Evolutionary conservation across 2,888 invertebrate genomes (phyloP).

Genomic region (Neelides folsomi): DNA sequence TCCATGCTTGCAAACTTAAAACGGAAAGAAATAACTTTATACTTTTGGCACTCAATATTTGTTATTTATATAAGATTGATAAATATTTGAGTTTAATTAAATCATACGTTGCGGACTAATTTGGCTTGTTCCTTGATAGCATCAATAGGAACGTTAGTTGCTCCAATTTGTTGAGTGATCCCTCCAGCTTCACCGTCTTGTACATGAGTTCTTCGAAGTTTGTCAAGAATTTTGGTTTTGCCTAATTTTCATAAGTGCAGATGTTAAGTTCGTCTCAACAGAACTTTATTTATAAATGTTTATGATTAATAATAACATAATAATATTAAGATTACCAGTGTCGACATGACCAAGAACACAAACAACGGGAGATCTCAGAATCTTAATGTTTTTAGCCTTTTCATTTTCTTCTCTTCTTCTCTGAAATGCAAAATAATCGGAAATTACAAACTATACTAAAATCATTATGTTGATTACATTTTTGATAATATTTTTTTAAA

Average conservation of each 20-base stretch:
- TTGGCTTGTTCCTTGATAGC: slow-evolving; percentile 89
- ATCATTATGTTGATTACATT: not conserved
- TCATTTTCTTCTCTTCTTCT: slow-evolving; percentile 57
- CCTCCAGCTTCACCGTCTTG: slow-evolving; percentile 97
- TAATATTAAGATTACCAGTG: slow-evolving; percentile 68
- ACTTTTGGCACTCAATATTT: not conserved
- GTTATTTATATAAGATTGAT: no score
- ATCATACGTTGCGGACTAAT: slow-evolving; percentile 75
- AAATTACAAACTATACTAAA: no score
- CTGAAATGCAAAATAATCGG: slow-evolving; percentile 36
- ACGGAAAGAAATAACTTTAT: no score
- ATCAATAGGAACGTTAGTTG: slow-evolving; percentile 94
- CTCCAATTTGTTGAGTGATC: slow-evolving; percentile 99
- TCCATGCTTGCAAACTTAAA: slow-evolving; percentile 67
- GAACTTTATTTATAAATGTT: no score
- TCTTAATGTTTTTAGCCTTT: slow-evolving; percentile 50
- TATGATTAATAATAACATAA: not conserved
- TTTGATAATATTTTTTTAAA: not conserved
- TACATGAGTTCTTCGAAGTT: slow-evolving; percentile 74
- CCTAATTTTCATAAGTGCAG: slow-evolving; percentile 29
- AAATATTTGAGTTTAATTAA: no score
- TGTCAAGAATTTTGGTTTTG: slow-evolving; percentile 97
- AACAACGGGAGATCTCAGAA: slow-evolving; percentile 86
- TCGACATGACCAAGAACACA: slow-evolving; percentile 99
- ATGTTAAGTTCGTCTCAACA: no score